phyloP scores from a whole-genome alignment of 2,888 invertebrate genomes.

The Neocrepidodera transversa region DNA sequence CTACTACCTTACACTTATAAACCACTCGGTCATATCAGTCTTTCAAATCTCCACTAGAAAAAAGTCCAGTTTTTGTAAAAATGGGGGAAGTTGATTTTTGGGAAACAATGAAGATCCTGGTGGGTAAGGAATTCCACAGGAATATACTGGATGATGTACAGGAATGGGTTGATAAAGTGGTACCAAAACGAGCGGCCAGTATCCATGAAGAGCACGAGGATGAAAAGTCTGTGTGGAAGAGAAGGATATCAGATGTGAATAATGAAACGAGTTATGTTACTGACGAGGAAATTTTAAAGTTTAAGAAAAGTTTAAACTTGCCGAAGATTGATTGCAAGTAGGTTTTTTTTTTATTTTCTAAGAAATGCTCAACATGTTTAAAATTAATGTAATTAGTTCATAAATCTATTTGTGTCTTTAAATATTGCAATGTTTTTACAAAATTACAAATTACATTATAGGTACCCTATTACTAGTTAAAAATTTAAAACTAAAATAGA shows the following conservation, averaged over 20 bases:
- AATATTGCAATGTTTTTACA: too few species aligned
- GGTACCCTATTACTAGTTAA: too few species aligned
- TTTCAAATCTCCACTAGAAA: slow-evolving; percentile 2
- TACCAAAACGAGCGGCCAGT: slow-evolving; percentile 36
- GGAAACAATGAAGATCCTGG: slow-evolving; percentile 70
- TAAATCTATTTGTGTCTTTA: too few species aligned
- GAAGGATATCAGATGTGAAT: slow-evolving; percentile 29
- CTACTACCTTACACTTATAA: not conserved
- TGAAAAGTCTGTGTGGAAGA: slow-evolving; percentile 21
- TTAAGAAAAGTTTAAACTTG: slow-evolving; percentile 44
- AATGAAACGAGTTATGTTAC: slow-evolving; percentile 25
- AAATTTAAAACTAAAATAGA: too few species aligned
- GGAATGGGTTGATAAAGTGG: slow-evolving; percentile 53
- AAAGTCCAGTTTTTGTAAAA: slow-evolving; percentile 43
- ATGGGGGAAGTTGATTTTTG: slow-evolving; percentile 59
- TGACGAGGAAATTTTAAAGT: slow-evolving; percentile 43
- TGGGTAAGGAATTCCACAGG: slow-evolving; percentile 63
- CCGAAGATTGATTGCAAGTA: slow-evolving; percentile 54
- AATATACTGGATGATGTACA: slow-evolving; percentile 59
- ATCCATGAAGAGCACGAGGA: slow-evolving; percentile 30
- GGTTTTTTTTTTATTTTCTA: slow-evolving; percentile 21
- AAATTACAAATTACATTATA: too few species aligned
- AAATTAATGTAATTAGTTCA: too few species aligned
- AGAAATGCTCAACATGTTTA: too few species aligned
- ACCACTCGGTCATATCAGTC: slow-evolving; percentile 9